Evolutionary conservation across 2,113 vertebrate genomes (phyloP).

Genomic region (Panthera leo): DNA sequence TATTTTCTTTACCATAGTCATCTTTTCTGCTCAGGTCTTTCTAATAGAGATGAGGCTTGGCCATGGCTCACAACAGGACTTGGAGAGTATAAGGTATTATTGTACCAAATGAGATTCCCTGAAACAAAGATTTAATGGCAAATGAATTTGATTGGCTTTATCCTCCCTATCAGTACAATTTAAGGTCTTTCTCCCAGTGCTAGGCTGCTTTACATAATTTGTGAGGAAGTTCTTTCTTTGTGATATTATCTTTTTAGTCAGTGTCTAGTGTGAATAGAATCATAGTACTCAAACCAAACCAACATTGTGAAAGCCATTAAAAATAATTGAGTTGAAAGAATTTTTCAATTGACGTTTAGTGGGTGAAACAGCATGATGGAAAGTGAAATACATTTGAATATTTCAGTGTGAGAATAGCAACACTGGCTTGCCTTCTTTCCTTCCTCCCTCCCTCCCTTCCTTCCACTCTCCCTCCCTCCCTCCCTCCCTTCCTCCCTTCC

Average conservation of each 20-base stretch:
- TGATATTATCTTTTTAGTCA: background rate
- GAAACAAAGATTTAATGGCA: background rate
- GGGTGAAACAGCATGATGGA: background rate
- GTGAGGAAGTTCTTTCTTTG: background rate
- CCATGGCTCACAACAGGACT: background rate
- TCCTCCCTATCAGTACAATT: background rate
- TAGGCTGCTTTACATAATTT: background rate
- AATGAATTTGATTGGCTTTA: background rate
- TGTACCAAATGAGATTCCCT: background rate
- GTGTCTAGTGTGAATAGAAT: background rate
- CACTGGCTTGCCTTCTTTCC: background rate
- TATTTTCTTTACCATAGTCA: background rate
- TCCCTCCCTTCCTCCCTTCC: too few relatives aligned
- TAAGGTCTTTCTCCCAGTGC: background rate
- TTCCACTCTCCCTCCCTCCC: too few relatives aligned
- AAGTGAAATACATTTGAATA: background rate
- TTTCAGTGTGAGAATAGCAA: background rate
- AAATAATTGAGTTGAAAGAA: background rate
- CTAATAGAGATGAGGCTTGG: background rate
- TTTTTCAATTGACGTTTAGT: background rate
- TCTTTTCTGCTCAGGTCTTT: background rate
- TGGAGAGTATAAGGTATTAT: background rate
- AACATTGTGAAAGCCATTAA: background rate
- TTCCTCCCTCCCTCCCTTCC: background rate
- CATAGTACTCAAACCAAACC: background rate